These are phyloP conservation scores for Euwallacea similis DNA, from an alignment of 1,140 invertebrate species.

Conservation along the genomic window DNA sequence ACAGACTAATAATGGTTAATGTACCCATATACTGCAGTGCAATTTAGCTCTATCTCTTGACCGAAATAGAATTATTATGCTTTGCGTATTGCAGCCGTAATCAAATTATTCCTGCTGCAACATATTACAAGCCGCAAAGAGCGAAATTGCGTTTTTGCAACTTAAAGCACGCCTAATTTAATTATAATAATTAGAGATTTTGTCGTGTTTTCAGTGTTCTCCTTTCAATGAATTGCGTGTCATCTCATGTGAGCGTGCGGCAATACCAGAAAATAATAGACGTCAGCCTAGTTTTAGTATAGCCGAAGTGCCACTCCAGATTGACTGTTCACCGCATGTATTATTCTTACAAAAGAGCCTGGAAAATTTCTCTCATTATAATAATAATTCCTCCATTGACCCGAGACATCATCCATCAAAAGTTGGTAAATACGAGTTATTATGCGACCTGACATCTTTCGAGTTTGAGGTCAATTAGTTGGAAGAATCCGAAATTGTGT, in stretches of 20 bases:
- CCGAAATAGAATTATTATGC: constrained; percentile 8
- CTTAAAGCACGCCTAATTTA: too few species aligned
- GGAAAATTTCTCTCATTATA: constrained; percentile 4
- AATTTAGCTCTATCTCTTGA: constrained; percentile 8
- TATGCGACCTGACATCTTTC: constrained; percentile 17
- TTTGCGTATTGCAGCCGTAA: background rate
- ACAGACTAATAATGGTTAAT: background rate
- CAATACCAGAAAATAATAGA: too few species aligned
- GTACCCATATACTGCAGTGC: constrained; percentile 2
- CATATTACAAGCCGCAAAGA: too few species aligned
- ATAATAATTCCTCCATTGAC: constrained; percentile 8
- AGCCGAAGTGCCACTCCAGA: background rate
- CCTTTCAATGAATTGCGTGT: too few species aligned
- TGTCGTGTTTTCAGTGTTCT: too few species aligned
- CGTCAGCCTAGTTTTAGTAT: too few species aligned
- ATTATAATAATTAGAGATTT: too few species aligned
- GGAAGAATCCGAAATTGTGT: background rate
- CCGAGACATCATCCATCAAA: constrained; percentile 17
- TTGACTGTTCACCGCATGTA: background rate
- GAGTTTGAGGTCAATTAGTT: constrained; percentile 19
- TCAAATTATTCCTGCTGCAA: too few species aligned
- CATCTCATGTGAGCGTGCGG: too few species aligned
- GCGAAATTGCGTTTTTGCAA: too few species aligned
- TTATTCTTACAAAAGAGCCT: background rate
- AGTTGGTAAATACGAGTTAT: constrained; percentile 20